phyloP scores from a whole-genome alignment of 2,797 vertebrate species.

The Lacerta bilineata region DNA sequence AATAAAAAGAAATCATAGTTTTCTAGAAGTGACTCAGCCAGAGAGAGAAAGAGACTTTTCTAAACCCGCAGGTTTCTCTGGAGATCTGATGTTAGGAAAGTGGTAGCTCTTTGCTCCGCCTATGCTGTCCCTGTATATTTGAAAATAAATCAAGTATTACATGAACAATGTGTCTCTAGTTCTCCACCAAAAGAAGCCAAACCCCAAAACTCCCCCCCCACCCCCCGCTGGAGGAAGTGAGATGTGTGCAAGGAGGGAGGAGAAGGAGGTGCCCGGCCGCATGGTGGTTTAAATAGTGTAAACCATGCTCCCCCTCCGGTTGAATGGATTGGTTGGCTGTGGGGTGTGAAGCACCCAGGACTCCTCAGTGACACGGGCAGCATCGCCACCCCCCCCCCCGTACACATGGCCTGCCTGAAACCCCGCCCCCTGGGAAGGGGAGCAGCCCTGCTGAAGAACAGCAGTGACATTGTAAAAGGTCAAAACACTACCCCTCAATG shows the following conservation, averaged over 20 bases:
- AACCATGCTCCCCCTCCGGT: too few species aligned
- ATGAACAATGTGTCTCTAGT: background rate
- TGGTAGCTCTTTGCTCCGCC: background rate
- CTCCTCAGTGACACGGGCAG: too few species aligned
- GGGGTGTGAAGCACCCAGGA: rapidly evolving
- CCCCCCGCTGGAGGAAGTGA: background rate
- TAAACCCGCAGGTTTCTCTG: background rate
- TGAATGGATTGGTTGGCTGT: too few species aligned
- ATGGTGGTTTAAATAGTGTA: too few species aligned
- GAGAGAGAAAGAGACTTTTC: background rate
- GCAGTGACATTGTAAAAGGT: background rate
- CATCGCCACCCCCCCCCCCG: too few species aligned
- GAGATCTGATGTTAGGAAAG: background rate
- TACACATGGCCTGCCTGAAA: too few species aligned
- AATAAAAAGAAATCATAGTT: background rate
- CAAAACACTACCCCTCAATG: background rate
- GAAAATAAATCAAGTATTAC: background rate
- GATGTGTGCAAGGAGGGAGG: background rate
- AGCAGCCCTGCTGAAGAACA: too few species aligned
- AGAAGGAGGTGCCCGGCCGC: too few species aligned
- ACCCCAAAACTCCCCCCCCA: too few species aligned
- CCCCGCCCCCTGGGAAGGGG: too few species aligned
- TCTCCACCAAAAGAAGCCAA: background rate
- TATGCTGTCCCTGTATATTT: background rate
- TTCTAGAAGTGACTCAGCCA: background rate